phyloP scores from a whole-genome alignment of 2,797 vertebrate genomes.

The Podarcis siculus region DNA sequence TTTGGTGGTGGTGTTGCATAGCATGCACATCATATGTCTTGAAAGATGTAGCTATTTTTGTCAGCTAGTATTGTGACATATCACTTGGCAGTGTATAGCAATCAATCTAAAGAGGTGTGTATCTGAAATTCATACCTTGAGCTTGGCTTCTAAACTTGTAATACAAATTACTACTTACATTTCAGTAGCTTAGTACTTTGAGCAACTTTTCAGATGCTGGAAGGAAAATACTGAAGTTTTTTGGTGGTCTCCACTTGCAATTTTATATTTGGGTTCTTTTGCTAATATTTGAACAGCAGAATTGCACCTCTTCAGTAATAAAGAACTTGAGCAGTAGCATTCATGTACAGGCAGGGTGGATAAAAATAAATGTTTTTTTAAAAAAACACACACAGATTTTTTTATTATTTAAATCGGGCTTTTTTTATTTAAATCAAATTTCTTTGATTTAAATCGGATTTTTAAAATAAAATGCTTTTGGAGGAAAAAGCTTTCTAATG shows the following conservation, averaged over 20 bases:
- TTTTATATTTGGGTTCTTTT: neutral
- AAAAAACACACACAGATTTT: too few species aligned
- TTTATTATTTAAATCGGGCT: too few species aligned
- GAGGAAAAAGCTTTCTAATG: too few species aligned
- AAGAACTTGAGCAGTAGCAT: neutral
- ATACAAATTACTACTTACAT: neutral
- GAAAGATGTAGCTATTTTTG: too few species aligned
- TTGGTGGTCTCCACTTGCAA: neutral
- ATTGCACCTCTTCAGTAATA: neutral
- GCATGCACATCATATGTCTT: neutral
- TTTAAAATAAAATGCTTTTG: too few species aligned
- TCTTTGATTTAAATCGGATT: too few species aligned
- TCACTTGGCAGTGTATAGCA: too few species aligned
- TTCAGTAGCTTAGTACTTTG: neutral
- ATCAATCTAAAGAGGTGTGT: neutral
- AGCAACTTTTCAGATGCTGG: neutral
- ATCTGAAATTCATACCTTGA: neutral
- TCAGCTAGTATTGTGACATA: neutral
- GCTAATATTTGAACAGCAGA: neutral
- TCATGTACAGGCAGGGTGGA: neutral
- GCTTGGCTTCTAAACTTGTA: neutral
- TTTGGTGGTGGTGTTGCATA: neutral
- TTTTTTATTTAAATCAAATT: too few species aligned
- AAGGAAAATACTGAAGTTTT: neutral
- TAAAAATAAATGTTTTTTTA: too few species aligned